Percentiles rank a stretch among this genome's conserved stretches.
Conservation (phyloP, 2,113 vertebrate genomes). For the Dermatemys mawii region DNA sequence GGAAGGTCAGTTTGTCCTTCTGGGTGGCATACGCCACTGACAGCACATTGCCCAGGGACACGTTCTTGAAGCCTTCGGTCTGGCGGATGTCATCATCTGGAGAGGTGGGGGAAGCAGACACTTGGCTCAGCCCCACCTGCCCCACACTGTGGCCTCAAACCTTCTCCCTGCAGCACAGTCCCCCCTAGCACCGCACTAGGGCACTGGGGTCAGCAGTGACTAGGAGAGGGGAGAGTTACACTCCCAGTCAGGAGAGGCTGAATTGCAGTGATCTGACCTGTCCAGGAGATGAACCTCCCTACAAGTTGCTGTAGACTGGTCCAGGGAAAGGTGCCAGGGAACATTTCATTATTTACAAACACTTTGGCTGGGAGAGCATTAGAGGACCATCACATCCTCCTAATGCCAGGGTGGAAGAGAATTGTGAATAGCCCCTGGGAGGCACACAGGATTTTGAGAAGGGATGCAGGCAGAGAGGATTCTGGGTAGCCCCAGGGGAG, state of each 20-base stretch:
- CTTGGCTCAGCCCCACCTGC: not conserved
- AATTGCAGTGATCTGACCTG: not conserved
- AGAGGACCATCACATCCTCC: not conserved
- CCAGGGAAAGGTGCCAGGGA: not conserved
- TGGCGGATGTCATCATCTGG: slow-evolving; percentile 92
- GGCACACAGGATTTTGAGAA: not conserved
- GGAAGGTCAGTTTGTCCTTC: slow-evolving; percentile 90
- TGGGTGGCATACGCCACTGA: slow-evolving; percentile 86
- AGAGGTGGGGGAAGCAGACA: not conserved
- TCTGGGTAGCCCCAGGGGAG: not conserved
- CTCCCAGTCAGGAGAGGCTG: not conserved
- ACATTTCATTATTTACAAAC: not conserved
- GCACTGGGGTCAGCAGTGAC: not conserved
- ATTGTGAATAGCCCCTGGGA: not conserved
- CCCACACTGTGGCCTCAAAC: not conserved
- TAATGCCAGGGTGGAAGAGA: not conserved
- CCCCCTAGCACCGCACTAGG: not conserved
- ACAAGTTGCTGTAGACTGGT: not conserved
- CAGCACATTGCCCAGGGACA: slow-evolving; percentile 90
- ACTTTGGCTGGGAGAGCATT: not conserved
- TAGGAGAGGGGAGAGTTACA: not conserved
- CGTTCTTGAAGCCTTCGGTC: slow-evolving; percentile 92
- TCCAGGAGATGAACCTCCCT: not conserved
- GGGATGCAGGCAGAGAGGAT: not conserved
- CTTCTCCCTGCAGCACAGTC: not conserved